Evolutionary conservation across 2,113 vertebrate species (phyloP), one percentile per base, ranked within the genome.

Genomic region (Anarrhichthys ocellatus): DNA sequence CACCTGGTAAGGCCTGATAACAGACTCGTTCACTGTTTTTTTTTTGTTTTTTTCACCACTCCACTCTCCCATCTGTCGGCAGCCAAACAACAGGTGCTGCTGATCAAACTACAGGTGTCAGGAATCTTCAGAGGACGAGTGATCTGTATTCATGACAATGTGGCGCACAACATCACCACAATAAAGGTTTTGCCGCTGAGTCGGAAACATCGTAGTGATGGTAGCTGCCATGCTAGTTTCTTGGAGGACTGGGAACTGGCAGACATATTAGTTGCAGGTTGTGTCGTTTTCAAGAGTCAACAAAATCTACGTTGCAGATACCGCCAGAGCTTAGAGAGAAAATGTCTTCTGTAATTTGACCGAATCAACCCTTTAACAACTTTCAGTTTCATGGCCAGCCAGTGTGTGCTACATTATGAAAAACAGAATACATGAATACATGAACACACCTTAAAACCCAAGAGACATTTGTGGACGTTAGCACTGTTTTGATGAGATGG

Each of bases 1-100:
- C 98, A 93, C 98, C 98, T 93, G 97, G 98, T 99, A 93, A 95
- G 91, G 38, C 76, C 67, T 70, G 79, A 76, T 83, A 83, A 70
- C 64, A 58, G n/a, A 75, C 20, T n/a, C 9, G 18, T 38, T 50
- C 5, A 2, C 46, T 56, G 52, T 5, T 20, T 3, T 0, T 61
- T 42, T 66, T 66, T 0, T 56, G 56, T 65, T 54, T 71, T 67
- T 70, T 54, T 44, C 61, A 52, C 10, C 1, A 5, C 66, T 48
- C 24, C 40, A 3, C 58, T 81, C 63, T 63, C 69, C 83, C 83
- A 71, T 84, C 78, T 87, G 87, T 83, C 73, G 17, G 70, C 32
- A 76, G 84, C 63, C 73, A 77, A 74, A 85, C 78, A 86, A 81
- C 89, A 90, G 77, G 80, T 83, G 82, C 68, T 73, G 69, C 67